Evolutionary conservation across 2,888 invertebrate genomes (phyloP).

Genomic region (Drosophila monieri): DNA sequence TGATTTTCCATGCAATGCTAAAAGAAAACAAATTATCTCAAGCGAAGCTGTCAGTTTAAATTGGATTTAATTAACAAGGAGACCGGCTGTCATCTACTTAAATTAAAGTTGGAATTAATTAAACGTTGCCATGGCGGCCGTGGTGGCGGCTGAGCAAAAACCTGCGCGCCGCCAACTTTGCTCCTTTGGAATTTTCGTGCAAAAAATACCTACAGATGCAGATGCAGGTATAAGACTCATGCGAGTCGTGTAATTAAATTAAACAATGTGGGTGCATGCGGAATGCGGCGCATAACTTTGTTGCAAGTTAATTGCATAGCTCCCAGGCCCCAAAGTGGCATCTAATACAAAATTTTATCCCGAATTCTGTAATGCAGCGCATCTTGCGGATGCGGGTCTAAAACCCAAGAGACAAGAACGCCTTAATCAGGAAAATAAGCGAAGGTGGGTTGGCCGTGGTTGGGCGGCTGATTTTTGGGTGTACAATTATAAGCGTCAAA

Average conservation of each 20-base stretch:
- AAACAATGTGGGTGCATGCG: constrained; percentile 46
- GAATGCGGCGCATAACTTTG: constrained; percentile 41
- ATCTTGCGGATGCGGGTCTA: constrained; percentile 20
- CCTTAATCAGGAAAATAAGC: constrained; percentile 30
- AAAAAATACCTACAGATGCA: constrained; percentile 17
- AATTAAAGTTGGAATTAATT: constrained; percentile 45
- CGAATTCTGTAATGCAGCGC: not conserved
- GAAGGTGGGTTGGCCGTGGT: too few relatives aligned
- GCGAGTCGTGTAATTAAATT: constrained; percentile 58
- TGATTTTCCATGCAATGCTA: constrained; percentile 33
- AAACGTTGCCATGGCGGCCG: constrained; percentile 30
- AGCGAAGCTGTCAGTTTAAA: constrained; percentile 41
- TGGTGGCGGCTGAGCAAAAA: constrained; percentile 1
- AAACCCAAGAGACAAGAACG: constrained; percentile 4
- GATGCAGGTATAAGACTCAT: constrained; percentile 14
- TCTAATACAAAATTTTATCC: constrained; percentile 13
- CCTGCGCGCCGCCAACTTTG: constrained; percentile 6
- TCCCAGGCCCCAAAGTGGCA: constrained; percentile 24
- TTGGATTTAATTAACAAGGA: constrained; percentile 50
- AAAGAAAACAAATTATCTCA: constrained; percentile 11
- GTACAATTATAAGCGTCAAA: constrained; percentile 70
- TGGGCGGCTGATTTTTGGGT: constrained; percentile 3
- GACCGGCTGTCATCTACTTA: constrained; percentile 37
- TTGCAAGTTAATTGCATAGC: constrained; percentile 49
- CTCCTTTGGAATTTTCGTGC: constrained; percentile 22